Evolutionary conservation across 2,797 vertebrate genomes (phyloP).

Genomic region (Chloroceryle inda): DNA sequence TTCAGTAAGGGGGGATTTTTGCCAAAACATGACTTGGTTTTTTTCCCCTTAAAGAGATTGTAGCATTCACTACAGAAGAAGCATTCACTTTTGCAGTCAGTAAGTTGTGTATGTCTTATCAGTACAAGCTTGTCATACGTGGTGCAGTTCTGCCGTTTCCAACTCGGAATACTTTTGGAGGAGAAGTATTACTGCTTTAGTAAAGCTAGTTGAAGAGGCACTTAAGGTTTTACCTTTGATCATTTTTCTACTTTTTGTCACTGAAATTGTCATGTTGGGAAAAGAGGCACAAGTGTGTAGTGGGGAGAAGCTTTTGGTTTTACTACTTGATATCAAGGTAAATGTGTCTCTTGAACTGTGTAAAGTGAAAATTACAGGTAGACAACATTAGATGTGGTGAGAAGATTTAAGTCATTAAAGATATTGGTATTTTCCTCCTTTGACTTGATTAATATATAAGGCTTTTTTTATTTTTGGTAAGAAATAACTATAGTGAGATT

Average conservation of each 20-base stretch:
- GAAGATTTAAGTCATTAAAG: background rate
- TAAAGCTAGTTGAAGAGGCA: background rate
- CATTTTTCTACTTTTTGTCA: conserved; percentile 1
- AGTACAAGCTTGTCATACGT: background rate
- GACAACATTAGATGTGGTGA: background rate
- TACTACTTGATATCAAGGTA: conserved; percentile 11
- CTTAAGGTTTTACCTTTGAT: conserved; percentile 40
- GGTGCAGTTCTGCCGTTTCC: conserved; percentile 7
- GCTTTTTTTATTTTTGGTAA: background rate
- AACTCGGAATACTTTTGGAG: background rate
- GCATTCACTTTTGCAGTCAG: background rate
- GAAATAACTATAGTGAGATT: background rate
- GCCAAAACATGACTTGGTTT: background rate
- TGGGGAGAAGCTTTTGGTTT: conserved; percentile 4
- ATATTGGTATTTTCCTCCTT: background rate
- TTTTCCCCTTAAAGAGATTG: background rate
- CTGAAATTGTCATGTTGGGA: background rate
- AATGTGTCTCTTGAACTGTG: background rate
- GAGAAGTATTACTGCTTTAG: too few species aligned
- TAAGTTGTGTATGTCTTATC: background rate
- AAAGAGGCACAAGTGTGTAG: background rate
- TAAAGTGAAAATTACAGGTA: conserved; percentile 11
- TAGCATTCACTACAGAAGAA: background rate
- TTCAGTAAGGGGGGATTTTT: background rate
- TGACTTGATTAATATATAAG: background rate